These are phyloP conservation scores for Neodiprion virginianus DNA, from an alignment of 1,140 invertebrate genomes.

Conservation along the genomic window DNA sequence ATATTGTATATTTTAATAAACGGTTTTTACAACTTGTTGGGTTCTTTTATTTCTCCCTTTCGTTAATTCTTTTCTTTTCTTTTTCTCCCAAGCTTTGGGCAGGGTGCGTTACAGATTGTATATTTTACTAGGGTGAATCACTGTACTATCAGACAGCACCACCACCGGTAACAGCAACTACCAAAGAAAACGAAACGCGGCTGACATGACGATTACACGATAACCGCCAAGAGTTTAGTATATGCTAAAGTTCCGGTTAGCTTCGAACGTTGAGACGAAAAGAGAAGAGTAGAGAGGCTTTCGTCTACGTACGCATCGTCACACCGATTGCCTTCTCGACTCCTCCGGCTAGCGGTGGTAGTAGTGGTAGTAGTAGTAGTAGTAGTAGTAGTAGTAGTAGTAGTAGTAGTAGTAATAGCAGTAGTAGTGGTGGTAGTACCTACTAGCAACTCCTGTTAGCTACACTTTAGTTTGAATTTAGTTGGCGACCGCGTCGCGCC, in stretches of 20 bases:
- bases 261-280: not conserved
- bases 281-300: not conserved
- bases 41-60: not conserved
- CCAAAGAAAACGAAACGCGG: not conserved
- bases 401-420: too few species aligned
- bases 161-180: not conserved
- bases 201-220: not conserved
- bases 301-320: not conserved
- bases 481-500: not conserved
- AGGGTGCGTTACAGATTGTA: not conserved
- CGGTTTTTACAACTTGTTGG: not conserved
- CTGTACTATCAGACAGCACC: conserved; percentile 2
- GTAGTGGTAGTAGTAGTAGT: too few species aligned
- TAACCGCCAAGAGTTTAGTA: not conserved
- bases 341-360: too few species aligned
- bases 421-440: too few species aligned
- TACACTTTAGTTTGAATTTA: conserved; percentile 1
- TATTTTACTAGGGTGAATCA: conserved; percentile 21
- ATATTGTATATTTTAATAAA: conserved; percentile 11
- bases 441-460: not conserved
- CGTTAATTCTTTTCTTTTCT: not conserved
- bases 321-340: too few species aligned
- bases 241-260: conserved; percentile 1
- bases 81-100: not conserved
- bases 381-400: too few species aligned